Conservation (phyloP, 2,888 invertebrate species). For the Leucophora obtusa region DNA sequence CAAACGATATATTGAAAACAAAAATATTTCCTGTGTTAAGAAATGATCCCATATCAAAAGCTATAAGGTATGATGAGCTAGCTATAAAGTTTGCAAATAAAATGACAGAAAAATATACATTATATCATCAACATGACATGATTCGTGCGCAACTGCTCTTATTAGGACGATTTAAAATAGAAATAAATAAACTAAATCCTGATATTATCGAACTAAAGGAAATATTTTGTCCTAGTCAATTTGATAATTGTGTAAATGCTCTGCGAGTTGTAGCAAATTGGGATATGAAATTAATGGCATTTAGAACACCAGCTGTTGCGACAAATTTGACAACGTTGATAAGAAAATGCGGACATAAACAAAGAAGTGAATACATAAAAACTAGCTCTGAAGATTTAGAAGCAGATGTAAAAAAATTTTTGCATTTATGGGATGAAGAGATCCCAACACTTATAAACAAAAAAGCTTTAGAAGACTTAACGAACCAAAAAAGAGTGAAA, state of each 20-base stretch:
- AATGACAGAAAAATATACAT: background rate
- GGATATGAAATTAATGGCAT: background rate
- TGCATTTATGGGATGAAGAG: constrained; percentile 35
- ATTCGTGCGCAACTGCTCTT: background rate
- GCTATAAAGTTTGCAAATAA: background rate
- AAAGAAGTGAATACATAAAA: constrained; percentile 28
- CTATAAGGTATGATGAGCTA: constrained; percentile 9
- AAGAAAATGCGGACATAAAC: constrained; percentile 37
- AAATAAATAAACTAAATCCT: background rate
- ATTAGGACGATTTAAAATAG: background rate
- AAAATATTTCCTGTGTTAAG: constrained; percentile 1
- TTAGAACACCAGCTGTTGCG: background rate
- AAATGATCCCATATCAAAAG: background rate
- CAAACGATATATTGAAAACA: background rate
- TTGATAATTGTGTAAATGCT: background rate
- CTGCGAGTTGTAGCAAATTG: constrained; percentile 3
- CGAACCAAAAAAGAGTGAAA: constrained; percentile 24
- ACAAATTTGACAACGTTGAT: background rate
- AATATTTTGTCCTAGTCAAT: background rate
- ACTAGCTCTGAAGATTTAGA: constrained; percentile 17
- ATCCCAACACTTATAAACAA: constrained; percentile 28
- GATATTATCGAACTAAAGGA: background rate
- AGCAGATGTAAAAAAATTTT: constrained; percentile 29
- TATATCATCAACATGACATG: background rate
- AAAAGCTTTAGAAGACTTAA: constrained; percentile 38